These are phyloP conservation scores for Pentalonia nigronervosa DNA, from an alignment of 1,140 invertebrate species.

Conservation along the genomic window DNA sequence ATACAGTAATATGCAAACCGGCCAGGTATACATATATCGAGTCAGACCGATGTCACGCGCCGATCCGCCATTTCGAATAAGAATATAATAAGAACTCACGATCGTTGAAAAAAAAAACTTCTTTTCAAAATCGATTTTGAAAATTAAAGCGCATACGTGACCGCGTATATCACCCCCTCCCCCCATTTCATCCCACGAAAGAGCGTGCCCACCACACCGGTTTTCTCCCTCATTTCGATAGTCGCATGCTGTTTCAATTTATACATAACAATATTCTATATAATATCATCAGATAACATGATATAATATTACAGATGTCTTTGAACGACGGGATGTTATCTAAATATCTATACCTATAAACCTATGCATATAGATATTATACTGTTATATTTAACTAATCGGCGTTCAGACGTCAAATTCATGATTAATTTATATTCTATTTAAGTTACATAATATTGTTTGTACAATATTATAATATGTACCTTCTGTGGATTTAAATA, in stretches of 20 bases:
- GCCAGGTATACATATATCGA: neutral
- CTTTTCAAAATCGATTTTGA: neutral
- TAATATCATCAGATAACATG: neutral
- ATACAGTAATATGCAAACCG: neutral
- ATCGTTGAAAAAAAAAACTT: neutral
- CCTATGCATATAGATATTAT: neutral
- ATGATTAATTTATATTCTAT: neutral
- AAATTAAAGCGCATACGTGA: constrained; percentile 9
- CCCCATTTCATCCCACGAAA: no score
- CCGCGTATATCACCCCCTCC: neutral
- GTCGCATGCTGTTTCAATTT: neutral
- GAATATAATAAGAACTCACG: neutral
- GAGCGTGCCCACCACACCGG: neutral
- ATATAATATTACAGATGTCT: neutral
- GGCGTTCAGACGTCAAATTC: neutral
- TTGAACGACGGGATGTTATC: neutral
- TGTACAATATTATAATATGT: neutral
- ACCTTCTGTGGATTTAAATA: neutral
- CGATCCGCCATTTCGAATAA: neutral
- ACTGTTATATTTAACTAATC: neutral
- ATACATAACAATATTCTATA: neutral
- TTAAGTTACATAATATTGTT: neutral
- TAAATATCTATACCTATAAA: neutral
- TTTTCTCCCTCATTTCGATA: neutral
- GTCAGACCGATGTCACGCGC: neutral